These are phyloP conservation scores for Vipera ursinii DNA, from an alignment of 2,797 vertebrate genomes.

Conservation along the genomic window DNA sequence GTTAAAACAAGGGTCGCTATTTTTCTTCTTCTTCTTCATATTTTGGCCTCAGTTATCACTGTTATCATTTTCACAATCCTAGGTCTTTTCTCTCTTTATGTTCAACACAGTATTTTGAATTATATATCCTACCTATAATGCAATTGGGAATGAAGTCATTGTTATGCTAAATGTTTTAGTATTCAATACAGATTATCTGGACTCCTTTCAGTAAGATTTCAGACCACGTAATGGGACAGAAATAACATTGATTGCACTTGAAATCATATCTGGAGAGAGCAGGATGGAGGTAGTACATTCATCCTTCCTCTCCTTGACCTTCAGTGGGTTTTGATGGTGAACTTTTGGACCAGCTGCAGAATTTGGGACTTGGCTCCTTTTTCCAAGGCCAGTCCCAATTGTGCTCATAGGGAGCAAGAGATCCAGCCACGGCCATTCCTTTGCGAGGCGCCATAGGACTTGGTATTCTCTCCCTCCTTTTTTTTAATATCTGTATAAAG, in stretches of 20 bases:
- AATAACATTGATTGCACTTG: background rate
- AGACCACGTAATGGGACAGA: background rate
- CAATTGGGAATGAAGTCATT: background rate
- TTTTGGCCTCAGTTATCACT: background rate
- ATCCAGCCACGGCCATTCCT: too few species aligned
- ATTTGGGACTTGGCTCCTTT: too few species aligned
- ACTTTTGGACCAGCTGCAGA: too few species aligned
- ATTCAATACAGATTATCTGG: background rate
- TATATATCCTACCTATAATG: background rate
- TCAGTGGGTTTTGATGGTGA: background rate
- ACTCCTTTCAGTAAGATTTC: background rate
- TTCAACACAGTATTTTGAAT: background rate
- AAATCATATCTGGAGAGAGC: background rate
- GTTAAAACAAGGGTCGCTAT: background rate
- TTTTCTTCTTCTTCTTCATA: background rate
- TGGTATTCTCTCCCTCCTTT: too few species aligned
- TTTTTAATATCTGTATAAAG: too few species aligned
- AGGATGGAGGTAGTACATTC: background rate
- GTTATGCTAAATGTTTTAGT: background rate
- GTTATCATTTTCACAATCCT: background rate
- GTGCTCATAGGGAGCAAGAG: too few species aligned
- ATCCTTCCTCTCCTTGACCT: background rate
- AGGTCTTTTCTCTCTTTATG: background rate
- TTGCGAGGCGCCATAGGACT: too few species aligned
- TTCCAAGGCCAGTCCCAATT: too few species aligned